Conservation (phyloP, 2,888 invertebrate species). For the Aphelenchoides bicaudatus region DNA sequence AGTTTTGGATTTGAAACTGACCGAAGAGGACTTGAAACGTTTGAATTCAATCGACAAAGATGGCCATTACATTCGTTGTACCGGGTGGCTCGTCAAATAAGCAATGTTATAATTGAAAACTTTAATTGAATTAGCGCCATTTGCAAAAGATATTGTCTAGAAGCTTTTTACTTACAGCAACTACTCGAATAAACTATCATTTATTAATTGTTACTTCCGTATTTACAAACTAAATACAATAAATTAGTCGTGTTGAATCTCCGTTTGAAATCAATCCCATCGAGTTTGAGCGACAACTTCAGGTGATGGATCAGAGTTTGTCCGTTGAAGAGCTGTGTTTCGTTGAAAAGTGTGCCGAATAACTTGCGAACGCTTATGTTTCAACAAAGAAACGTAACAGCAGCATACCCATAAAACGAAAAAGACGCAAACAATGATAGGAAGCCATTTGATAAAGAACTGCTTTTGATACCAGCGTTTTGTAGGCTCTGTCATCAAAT, state of each 20-base stretch:
- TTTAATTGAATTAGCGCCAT: too few relatives aligned
- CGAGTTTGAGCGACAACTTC: too few relatives aligned
- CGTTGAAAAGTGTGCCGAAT: slow-evolving; percentile 14
- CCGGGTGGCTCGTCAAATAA: slow-evolving; percentile 44
- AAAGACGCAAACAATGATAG: not conserved
- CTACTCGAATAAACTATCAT: too few relatives aligned
- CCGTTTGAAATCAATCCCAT: too few relatives aligned
- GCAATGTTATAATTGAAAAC: too few relatives aligned
- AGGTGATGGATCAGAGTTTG: slow-evolving; percentile 13
- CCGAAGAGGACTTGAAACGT: slow-evolving; percentile 39
- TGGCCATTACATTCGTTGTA: slow-evolving; percentile 50
- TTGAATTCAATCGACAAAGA: slow-evolving; percentile 39
- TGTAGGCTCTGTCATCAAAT: too few relatives aligned
- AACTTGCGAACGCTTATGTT: not conserved
- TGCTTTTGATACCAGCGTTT: slow-evolving; percentile 10
- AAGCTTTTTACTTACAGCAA: too few relatives aligned
- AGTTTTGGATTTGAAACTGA: slow-evolving; percentile 35
- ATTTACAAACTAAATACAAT: too few relatives aligned
- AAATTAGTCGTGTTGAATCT: too few relatives aligned
- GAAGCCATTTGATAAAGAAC: not conserved
- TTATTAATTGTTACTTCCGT: too few relatives aligned
- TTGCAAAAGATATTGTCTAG: too few relatives aligned
- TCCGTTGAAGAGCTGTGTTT: not conserved
- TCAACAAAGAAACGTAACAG: slow-evolving; percentile 6
- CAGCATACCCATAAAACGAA: not conserved